Evolutionary conservation across 2,797 vertebrate genomes (phyloP).

Genomic region (Periparus ater): DNA sequence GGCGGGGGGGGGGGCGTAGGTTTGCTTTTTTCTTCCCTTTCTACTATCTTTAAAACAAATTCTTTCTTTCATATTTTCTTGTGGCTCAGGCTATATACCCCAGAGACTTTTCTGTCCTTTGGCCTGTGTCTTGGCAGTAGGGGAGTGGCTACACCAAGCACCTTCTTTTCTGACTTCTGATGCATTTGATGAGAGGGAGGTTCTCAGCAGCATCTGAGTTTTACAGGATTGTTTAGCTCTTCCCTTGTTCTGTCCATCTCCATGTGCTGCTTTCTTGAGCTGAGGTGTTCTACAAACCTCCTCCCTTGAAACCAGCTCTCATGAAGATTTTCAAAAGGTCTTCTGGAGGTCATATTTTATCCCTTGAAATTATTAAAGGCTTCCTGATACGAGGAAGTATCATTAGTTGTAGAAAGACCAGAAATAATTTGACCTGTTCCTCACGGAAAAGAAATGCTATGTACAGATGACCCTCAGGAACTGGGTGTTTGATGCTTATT

Average conservation of each 20-base stretch:
- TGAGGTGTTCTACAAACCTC: neutral
- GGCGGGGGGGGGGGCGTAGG: too few relatives aligned
- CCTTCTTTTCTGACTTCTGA: neutral
- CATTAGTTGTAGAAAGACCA: neutral
- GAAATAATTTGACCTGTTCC: neutral
- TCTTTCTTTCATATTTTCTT: neutral
- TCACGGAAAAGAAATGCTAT: neutral
- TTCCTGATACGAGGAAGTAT: neutral
- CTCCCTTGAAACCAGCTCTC: neutral
- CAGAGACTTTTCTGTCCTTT: neutral
- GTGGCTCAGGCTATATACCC: neutral
- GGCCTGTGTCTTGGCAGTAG: neutral
- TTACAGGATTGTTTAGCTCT: neutral
- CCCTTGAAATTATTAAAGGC: neutral
- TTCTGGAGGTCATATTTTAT: neutral
- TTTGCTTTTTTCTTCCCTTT: neutral
- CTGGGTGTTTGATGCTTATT: neutral
- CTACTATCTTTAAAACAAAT: neutral
- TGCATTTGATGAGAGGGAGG: neutral
- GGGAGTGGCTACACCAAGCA: neutral
- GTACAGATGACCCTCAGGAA: neutral
- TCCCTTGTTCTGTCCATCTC: neutral
- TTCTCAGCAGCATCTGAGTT: neutral
- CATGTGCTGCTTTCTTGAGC: neutral
- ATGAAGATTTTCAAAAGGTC: neutral